Evolutionary conservation across 2,797 vertebrate genomes (phyloP).

Genomic region (Danio aesculapii): DNA sequence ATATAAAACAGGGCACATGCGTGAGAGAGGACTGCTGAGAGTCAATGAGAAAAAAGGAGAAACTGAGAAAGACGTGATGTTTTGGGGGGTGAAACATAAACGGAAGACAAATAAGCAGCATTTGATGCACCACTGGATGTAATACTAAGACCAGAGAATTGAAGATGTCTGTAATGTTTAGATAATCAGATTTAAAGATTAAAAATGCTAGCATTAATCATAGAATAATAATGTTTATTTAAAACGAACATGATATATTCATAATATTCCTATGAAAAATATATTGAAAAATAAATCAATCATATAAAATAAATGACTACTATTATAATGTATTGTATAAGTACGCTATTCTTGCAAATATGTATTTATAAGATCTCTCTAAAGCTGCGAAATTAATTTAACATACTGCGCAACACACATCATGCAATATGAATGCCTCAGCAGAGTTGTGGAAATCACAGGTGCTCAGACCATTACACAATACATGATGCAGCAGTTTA

Average conservation of each 20-base stretch:
- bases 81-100: neutral
- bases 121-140: neutral
- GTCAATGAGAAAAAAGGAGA: slow-evolving; percentile 24
- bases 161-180: neutral
- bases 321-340: neutral
- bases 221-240: neutral
- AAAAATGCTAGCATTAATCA: neutral
- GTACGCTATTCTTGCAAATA: neutral
- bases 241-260: neutral
- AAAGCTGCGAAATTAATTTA: slow-evolving; percentile 3
- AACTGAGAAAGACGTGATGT: slow-evolving; percentile 7
- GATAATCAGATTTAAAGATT: neutral
- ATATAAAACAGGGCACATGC: slow-evolving; percentile 39
- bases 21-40: slow-evolving; percentile 15
- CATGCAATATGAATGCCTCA: neutral
- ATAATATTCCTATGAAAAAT: neutral
- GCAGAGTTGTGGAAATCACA: neutral
- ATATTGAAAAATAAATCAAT: neutral
- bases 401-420: neutral
- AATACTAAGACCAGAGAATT: neutral
- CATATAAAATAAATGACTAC: neutral
- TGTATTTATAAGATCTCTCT: neutral
- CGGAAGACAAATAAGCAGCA: neutral
- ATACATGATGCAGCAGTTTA: slow-evolving; percentile 20
- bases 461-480: slow-evolving; percentile 29